Percentiles rank a stretch among this genome's conserved stretches.
These are phyloP conservation scores for Harpagoxenus sublaevis DNA, from an alignment of 2,888 invertebrate species.

Conservation along the genomic window DNA sequence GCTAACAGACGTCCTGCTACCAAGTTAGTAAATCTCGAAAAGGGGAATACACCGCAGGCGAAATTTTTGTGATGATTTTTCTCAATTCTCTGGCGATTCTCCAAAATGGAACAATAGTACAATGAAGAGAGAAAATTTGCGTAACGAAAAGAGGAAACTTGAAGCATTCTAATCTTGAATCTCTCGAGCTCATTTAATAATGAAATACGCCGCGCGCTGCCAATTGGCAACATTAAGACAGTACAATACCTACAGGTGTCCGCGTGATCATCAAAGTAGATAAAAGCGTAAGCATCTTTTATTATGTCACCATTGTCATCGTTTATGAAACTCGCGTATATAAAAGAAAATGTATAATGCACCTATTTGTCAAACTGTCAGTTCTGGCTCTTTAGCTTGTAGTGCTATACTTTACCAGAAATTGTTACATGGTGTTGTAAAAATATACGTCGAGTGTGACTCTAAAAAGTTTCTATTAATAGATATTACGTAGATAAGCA, in stretches of 20 bases:
- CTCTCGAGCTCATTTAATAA: slow-evolving; percentile 12
- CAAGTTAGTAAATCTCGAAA: background rate
- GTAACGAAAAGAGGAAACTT: background rate
- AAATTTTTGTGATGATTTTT: slow-evolving; percentile 22
- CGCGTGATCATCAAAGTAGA: background rate
- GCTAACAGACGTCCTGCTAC: background rate
- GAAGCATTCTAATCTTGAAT: slow-evolving; percentile 38
- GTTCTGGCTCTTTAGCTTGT: background rate
- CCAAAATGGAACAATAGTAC: background rate
- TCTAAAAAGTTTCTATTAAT: slow-evolving; percentile 30
- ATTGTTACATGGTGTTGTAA: slow-evolving; percentile 18
- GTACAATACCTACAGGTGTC: slow-evolving; percentile 1
- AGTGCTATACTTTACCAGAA: background rate
- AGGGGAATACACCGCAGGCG: background rate
- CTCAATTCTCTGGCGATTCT: background rate
- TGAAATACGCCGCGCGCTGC: background rate
- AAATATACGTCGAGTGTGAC: background rate
- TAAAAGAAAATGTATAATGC: background rate
- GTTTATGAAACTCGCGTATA: background rate
- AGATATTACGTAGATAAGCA: slow-evolving; percentile 44
- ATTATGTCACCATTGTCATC: background rate
- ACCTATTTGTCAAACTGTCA: background rate
- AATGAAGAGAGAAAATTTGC: background rate
- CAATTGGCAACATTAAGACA: slow-evolving; percentile 22
- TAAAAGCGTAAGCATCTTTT: background rate